Percentiles rank a stretch among this genome's conserved stretches.
Evolutionary conservation across 2,888 invertebrate genomes (phyloP).

Genomic region (Drosophila mimetica): DNA sequence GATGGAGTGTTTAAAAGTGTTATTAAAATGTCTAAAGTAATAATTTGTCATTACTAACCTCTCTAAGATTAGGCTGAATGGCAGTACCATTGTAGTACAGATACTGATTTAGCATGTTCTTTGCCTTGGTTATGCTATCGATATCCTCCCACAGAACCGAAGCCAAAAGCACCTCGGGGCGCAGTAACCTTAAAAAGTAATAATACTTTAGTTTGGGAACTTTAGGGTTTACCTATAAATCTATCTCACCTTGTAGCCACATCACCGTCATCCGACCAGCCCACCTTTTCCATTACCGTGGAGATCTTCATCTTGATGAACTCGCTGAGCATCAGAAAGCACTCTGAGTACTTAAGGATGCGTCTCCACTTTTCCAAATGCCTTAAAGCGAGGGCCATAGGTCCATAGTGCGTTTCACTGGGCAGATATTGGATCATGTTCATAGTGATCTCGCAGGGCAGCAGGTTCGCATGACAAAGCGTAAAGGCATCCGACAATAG

Average conservation of each 20-base stretch:
- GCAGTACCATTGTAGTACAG: conserved; percentile 81
- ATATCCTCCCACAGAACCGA: conserved; percentile 84
- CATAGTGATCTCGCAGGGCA: conserved; percentile 84
- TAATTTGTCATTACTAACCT: conserved; percentile 65
- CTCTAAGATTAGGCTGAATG: conserved; percentile 83
- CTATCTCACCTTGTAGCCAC: conserved; percentile 80
- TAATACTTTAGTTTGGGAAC: background rate
- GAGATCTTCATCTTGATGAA: conserved; percentile 83
- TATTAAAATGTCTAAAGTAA: background rate
- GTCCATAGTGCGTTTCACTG: conserved; percentile 84
- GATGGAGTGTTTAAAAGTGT: background rate
- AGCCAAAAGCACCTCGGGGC: conserved; percentile 83
- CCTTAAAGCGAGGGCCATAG: conserved; percentile 82
- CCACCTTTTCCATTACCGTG: conserved; percentile 82
- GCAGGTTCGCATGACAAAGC: conserved; percentile 83
- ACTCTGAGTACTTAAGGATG: conserved; percentile 85
- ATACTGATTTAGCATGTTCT: conserved; percentile 83
- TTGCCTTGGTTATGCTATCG: conserved; percentile 82
- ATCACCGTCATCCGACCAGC: conserved; percentile 83
- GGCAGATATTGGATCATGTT: conserved; percentile 84
- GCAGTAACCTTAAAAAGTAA: conserved; percentile 75
- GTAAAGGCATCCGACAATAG: conserved; percentile 84
- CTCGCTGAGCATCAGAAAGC: conserved; percentile 84
- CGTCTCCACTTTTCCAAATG: conserved; percentile 84
- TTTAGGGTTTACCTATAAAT: background rate